These are phyloP conservation scores for Beroe forskalii DNA, from an alignment of 37 sponge, comb jelly and placozoan species.

Conservation along the genomic window DNA sequence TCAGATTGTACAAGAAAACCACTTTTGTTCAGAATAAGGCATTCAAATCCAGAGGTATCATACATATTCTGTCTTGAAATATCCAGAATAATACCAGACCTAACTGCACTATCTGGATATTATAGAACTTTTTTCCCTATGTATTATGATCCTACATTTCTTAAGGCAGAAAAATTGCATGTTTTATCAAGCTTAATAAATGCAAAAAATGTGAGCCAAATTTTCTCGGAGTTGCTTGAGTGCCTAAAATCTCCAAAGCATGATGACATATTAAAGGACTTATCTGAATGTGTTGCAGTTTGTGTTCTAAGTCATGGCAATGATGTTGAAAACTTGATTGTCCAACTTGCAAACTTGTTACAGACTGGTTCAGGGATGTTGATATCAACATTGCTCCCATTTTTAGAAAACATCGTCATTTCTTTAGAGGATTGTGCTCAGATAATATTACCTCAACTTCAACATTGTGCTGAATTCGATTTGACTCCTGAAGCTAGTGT, in stretches of 20 bases:
- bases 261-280: not conserved
- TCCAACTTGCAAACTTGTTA: not conserved
- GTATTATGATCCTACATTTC: slow-evolving; percentile 41
- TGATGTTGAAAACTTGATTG: not conserved
- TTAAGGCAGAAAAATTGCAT: slow-evolving; percentile 31
- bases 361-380: not conserved
- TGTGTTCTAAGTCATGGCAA: slow-evolving; percentile 13
- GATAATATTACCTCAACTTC: slow-evolving; percentile 37
- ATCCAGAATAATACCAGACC: not conserved
- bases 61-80: slow-evolving; percentile 53
- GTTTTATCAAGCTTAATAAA: not conserved
- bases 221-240: slow-evolving; percentile 19
- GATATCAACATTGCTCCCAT: slow-evolving; percentile 42
- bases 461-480: slow-evolving; percentile 55
- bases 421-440: not conserved
- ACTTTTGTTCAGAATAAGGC: slow-evolving; percentile 15
- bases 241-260: slow-evolving; percentile 41
- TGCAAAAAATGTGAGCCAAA: not conserved
- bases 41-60: slow-evolving; percentile 14
- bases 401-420: slow-evolving; percentile 16
- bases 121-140: slow-evolving; percentile 25
- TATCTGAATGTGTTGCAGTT: slow-evolving; percentile 19
- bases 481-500: slow-evolving; percentile 13
- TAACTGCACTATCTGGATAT: not conserved
- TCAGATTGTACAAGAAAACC: not conserved